Evolutionary conservation across 2,113 vertebrate genomes (phyloP).

Genomic region (Notarius quadriscutis): DNA sequence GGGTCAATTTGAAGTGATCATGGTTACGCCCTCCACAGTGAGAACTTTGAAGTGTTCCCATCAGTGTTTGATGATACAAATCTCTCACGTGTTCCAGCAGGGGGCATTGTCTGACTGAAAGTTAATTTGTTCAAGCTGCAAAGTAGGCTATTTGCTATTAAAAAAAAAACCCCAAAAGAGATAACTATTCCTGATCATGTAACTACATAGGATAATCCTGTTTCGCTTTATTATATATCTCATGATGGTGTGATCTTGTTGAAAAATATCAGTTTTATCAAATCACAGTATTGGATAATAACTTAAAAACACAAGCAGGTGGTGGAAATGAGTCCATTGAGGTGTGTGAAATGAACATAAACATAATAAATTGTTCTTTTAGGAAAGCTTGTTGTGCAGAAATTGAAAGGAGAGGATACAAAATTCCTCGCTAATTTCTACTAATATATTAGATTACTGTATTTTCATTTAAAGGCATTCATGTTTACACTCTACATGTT

Average conservation of each 20-base stretch:
- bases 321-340: neutral
- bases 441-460: neutral
- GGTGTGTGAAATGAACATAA: neutral
- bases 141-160: neutral
- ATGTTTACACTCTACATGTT: neutral
- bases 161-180: neutral
- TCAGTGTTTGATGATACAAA: neutral
- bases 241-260: neutral
- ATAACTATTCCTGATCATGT: neutral
- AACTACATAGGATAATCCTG: neutral
- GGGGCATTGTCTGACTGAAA: slow-evolving; percentile 3
- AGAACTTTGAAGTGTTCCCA: neutral
- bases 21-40: neutral
- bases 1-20: neutral
- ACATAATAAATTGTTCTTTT: neutral
- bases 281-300: neutral
- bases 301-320: neutral
- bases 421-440: neutral
- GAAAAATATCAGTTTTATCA: neutral
- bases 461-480: neutral
- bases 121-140: neutral
- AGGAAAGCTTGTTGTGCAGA: no score
- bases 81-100: neutral
- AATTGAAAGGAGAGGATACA: neutral
- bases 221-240: neutral